phyloP scores from a whole-genome alignment of 2,113 vertebrate genomes.

The Pseudorhombus dupliciocellatus region DNA sequence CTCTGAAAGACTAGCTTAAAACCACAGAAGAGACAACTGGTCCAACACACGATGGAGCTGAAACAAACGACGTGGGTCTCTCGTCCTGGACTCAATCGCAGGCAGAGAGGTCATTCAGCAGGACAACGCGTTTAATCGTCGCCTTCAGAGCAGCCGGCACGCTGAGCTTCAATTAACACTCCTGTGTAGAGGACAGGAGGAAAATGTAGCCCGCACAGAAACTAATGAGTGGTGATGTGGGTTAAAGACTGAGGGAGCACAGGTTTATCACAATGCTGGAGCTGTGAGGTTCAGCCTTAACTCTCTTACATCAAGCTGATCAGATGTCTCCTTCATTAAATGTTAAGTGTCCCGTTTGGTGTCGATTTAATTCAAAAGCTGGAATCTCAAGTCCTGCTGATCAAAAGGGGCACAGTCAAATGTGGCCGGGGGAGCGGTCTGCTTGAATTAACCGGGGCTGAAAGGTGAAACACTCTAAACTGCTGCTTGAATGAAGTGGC shows the following conservation, averaged over 20 bases:
- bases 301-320: slow-evolving; percentile 56
- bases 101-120: slow-evolving; percentile 26
- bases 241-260: slow-evolving; percentile 47
- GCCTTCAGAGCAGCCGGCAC: slow-evolving; percentile 44
- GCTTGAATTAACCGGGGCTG: slow-evolving; percentile 65
- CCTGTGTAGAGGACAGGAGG: slow-evolving; percentile 8
- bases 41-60: background rate
- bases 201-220: slow-evolving; percentile 16
- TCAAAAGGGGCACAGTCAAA: slow-evolving; percentile 64
- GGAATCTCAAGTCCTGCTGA: slow-evolving; percentile 49
- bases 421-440: slow-evolving; percentile 26
- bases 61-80: background rate
- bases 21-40: slow-evolving; percentile 18
- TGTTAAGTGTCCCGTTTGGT: slow-evolving; percentile 40
- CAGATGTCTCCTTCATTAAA: slow-evolving; percentile 58
- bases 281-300: background rate
- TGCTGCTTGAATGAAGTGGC: slow-evolving; percentile 50
- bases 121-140: slow-evolving; percentile 56
- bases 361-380: slow-evolving; percentile 60
- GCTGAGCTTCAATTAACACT: slow-evolving; percentile 50
- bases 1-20: background rate
- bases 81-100: no score
- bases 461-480: slow-evolving; percentile 66
- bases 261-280: slow-evolving; percentile 28
- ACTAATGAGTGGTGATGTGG: slow-evolving; percentile 42